Conservation (phyloP, 2,888 invertebrate species). For the Boloria selene region DNA sequence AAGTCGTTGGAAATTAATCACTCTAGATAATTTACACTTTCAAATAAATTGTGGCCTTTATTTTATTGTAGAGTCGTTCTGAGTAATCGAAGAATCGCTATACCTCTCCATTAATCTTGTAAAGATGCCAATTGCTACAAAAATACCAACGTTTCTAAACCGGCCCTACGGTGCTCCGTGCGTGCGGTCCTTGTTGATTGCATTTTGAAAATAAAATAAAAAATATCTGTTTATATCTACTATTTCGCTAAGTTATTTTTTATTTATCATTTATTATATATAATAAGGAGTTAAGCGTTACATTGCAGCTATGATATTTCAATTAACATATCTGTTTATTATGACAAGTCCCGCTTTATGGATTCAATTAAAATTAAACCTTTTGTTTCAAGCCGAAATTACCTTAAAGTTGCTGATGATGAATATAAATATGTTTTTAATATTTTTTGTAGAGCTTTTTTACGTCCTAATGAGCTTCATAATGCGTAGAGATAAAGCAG, state of each 20-base stretch:
- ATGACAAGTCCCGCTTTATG: too few relatives aligned
- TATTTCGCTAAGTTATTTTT: slow-evolving; percentile 16
- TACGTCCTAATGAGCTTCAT: too few relatives aligned
- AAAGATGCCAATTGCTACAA: slow-evolving; percentile 37
- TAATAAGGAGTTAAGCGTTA: background rate
- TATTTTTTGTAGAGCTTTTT: too few relatives aligned
- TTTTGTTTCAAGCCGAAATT: too few relatives aligned
- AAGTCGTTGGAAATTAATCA: background rate
- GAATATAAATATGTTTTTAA: too few relatives aligned
- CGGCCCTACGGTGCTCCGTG: slow-evolving; percentile 32
- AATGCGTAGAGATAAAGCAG: too few relatives aligned
- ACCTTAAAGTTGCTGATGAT: too few relatives aligned
- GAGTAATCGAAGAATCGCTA: slow-evolving; percentile 33
- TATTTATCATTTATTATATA: slow-evolving; percentile 18
- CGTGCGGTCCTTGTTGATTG: slow-evolving; percentile 34
- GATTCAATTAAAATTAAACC: too few relatives aligned
- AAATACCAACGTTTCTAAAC: slow-evolving; percentile 37
- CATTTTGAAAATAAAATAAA: slow-evolving; percentile 31
- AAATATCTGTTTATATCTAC: slow-evolving; percentile 27
- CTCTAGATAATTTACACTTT: slow-evolving; percentile 5
- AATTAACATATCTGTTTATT: too few relatives aligned
- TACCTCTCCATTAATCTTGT: slow-evolving; percentile 34
- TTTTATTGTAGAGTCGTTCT: slow-evolving; percentile 19
- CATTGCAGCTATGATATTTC: background rate
- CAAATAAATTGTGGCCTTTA: slow-evolving; percentile 14